Conservation (phyloP, 2,888 invertebrate genomes). For the Caenorhabditis sp. region DNA sequence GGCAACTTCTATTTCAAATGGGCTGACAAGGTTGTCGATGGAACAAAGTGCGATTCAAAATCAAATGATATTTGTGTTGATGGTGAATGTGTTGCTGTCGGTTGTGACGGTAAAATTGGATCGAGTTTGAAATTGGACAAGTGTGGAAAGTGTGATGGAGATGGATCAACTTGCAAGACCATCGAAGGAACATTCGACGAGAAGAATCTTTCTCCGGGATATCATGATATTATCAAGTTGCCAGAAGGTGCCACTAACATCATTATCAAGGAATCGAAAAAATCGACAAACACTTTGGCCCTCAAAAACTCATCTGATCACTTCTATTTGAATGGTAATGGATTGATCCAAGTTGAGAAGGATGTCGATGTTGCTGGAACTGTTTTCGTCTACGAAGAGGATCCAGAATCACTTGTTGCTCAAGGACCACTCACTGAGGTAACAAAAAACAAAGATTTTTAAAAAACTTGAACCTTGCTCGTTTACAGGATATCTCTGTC, state of each 20-base stretch:
- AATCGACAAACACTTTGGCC: constrained; percentile 90
- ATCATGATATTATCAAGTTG: constrained; percentile 88
- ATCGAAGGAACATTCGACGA: constrained; percentile 77
- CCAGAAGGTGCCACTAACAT: constrained; percentile 93
- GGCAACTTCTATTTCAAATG: constrained; percentile 90
- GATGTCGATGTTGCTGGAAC: constrained; percentile 80
- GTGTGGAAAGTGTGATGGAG: constrained; percentile 90
- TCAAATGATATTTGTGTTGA: constrained; percentile 90
- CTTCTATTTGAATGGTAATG: constrained; percentile 92
- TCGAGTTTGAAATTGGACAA: constrained; percentile 85
- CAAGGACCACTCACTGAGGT: constrained; percentile 87
- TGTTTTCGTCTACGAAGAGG: constrained; percentile 85
- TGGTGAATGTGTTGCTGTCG: constrained; percentile 90
- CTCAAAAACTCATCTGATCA: constrained; percentile 83
- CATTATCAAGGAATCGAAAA: constrained; percentile 80
- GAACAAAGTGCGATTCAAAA: constrained; percentile 80
- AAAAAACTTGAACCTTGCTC: no score
- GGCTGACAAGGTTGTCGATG: constrained; percentile 79
- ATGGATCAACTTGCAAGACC: constrained; percentile 83
- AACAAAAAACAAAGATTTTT: not conserved
- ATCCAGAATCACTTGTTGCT: constrained; percentile 84
- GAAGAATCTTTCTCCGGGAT: constrained; percentile 77
- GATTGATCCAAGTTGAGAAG: constrained; percentile 84
- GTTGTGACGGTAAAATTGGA: constrained; percentile 92
- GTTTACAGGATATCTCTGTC: constrained; percentile 59